Base-by-base conservation (phyloP, 2,113 vertebrate genomes). In the Apus apus region DNA sequence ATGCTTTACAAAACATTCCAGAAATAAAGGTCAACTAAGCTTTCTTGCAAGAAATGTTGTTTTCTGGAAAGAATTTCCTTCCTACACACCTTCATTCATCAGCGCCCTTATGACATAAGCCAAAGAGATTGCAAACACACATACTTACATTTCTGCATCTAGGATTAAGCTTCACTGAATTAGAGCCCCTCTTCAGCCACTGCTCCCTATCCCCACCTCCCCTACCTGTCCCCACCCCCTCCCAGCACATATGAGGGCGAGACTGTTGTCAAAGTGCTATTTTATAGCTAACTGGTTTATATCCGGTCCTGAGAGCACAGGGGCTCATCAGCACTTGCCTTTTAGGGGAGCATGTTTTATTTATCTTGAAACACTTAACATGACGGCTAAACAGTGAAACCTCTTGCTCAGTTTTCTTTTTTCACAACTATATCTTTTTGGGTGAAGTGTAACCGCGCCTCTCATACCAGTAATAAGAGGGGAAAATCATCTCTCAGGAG, bases 11-110 rank as follows among this genome's bases (percentile, higher is more conserved):
- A 93, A 94, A 88, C n/a, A 65, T 83, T 89, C 83, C 57, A 95
- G 74, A 90, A 93, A 34, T 88, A 94, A 90, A 94, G 82, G 85
- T 90, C 93, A 88, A 88, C 64, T 45, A 66, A 85, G 38, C 65
- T 93, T 77, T 91, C 82, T 80, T 74, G 32, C 13, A 70, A 74
- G 32, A 46, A 64, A 40, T 51, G 50, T 48, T 87, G 38, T 67
- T 85, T 95, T 93, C 68, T 93, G 51, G 60, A 77, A 18, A 91
- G 46, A 81, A 85, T 71, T 93, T 92, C 67, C 72, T 88, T 93
- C 87, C 87, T 61, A 88, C 68, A 53, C 48, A 74, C 18, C 74
- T 91, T 56, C 60, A 91, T 64, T 56, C 43, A 56, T 38, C 38
- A 66, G 34, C 29, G 46, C 62, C 66, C 15, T 60, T 73, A n/a